These are phyloP conservation scores for Nibea coibor DNA, from an alignment of 2,113 vertebrate species.

Conservation along the genomic window DNA sequence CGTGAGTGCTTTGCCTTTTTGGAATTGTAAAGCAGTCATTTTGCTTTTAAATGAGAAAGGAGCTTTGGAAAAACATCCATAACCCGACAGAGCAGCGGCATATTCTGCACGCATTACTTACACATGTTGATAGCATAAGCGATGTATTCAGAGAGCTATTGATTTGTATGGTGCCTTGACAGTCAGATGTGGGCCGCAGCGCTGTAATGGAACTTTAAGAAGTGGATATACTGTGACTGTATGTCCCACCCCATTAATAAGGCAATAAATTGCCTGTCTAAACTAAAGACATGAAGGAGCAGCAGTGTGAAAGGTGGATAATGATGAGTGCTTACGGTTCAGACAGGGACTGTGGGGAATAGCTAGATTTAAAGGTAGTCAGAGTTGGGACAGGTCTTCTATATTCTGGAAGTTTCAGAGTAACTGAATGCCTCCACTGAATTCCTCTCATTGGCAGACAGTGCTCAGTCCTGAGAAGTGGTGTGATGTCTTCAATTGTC, in stretches of 20 bases:
- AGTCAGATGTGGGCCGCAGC: conserved; percentile 1
- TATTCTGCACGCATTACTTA: conserved; percentile 28
- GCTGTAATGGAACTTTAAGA: conserved; percentile 2
- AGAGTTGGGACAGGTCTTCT: neutral
- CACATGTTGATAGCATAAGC: conserved; percentile 36
- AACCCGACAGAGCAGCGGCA: conserved; percentile 3
- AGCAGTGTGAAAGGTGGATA: neutral
- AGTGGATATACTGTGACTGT: neutral
- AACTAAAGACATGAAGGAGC: neutral
- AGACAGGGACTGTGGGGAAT: too few species aligned
- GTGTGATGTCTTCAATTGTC: too few species aligned
- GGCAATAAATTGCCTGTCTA: neutral
- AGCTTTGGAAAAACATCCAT: conserved; percentile 18
- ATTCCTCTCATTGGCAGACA: too few species aligned
- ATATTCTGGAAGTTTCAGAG: neutral
- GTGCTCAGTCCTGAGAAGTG: too few species aligned
- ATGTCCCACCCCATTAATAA: neutral
- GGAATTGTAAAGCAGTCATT: conserved; percentile 45
- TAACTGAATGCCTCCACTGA: neutral
- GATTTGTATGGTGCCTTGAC: conserved; percentile 33
- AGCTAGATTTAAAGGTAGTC: neutral
- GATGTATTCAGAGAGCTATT: conserved; percentile 38
- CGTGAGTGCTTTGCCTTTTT: conserved; percentile 18
- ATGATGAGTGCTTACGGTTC: neutral
- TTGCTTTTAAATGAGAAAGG: conserved; percentile 34